Evolutionary conservation across 2,797 vertebrate genomes (phyloP), one percentile per base, ranked within the genome.

Genomic region (Chelmon rostratus): DNA sequence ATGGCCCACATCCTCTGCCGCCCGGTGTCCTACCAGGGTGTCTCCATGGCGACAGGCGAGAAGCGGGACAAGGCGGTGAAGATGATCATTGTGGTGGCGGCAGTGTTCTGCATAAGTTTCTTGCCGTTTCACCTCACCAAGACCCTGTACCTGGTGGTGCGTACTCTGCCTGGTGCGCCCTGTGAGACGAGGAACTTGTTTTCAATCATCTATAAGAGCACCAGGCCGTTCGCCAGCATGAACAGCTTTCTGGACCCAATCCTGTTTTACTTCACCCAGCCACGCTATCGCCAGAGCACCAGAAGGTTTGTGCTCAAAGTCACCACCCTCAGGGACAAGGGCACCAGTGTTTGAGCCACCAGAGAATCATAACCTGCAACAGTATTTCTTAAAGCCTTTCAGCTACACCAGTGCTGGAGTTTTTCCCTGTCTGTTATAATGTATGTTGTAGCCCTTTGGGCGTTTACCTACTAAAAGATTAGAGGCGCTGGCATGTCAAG

Each of bases 181-280:
- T 99, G 98, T 72, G 68, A 91, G 0, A 72, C 88, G 0, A 89
- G 95, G 15, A 97, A 99, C 92, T 72, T 97, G 0, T 97, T 99
- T 0, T 96, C 98, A 0, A 94, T 97, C 0, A 92, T 97, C 76
- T 99, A 99, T 82, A 99, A 99, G 88, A 94, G 96, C 92, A 99
- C 97, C 0, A 89, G 98, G 77, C 98, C 98, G 0, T 99, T 99
- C 0, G 98, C 98, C 89, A 99, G 98, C 84, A 97, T 97, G 96
- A 99, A 99, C 94, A 98, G 98, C 0, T 96, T 99, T 8, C 93
- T 99, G 0, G 98, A 99, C 72, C 98, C 98, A 19, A 97, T 99
- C 82, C 95, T 99, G 71, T 99, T 99, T 92, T 99, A 99, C 89
- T 99, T 99, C 90, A 99, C 97, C 0, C 96, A 97, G 64, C 94